Evolutionary conservation across 2,888 invertebrate genomes (phyloP).

Genomic region (Antheraea yamamai): DNA sequence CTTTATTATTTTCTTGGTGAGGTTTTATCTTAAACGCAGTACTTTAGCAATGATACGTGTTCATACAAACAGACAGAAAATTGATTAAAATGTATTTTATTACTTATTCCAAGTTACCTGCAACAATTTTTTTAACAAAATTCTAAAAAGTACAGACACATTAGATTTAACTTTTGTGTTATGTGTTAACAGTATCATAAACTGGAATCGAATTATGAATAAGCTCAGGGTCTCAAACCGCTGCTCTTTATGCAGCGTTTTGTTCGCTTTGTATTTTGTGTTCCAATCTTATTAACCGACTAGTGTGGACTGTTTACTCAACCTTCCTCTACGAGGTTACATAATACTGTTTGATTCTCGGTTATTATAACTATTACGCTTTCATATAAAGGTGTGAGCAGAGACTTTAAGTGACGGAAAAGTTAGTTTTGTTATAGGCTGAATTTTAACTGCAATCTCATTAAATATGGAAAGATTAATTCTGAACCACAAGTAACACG

Average conservation of each 20-base stretch:
- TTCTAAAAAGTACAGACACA: too few species aligned
- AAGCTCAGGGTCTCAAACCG: not conserved
- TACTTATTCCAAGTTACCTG: too few species aligned
- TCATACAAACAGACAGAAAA: too few species aligned
- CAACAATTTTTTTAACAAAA: too few species aligned
- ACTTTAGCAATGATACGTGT: too few species aligned
- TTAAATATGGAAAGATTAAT: not conserved
- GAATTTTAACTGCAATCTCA: too few species aligned
- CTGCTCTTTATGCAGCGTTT: not conserved
- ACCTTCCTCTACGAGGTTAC: not conserved
- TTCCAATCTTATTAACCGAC: slow-evolving; percentile 3
- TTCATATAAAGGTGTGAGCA: slow-evolving; percentile 9
- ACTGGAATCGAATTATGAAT: not conserved
- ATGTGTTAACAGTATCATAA: too few species aligned
- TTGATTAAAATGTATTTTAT: too few species aligned
- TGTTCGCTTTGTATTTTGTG: not conserved
- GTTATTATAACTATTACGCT: not conserved
- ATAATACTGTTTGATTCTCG: not conserved
- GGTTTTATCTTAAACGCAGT: too few species aligned
- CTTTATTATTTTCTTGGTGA: too few species aligned
- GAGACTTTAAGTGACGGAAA: not conserved
- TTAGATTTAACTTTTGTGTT: too few species aligned
- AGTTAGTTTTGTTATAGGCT: too few species aligned
- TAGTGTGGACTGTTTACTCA: not conserved
- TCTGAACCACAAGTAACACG: not conserved